These are phyloP conservation scores for Heloderma charlesbogerti DNA, from an alignment of 2,113 vertebrate genomes.

Conservation along the genomic window DNA sequence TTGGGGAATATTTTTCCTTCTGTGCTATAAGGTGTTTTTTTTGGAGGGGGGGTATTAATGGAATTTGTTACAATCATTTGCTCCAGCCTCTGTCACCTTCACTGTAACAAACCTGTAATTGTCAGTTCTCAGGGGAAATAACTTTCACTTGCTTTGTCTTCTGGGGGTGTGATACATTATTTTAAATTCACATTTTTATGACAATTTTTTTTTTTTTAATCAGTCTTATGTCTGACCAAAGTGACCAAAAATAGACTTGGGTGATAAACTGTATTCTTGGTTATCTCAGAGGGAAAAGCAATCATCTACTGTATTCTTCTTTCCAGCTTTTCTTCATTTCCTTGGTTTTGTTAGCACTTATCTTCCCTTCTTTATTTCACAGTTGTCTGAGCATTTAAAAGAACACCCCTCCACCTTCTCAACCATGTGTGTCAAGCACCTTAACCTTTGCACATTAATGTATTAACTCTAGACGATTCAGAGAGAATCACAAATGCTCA, in stretches of 20 bases:
- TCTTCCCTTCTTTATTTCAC: conserved; percentile 61
- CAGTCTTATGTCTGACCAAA: conserved; percentile 53
- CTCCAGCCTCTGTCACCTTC: background rate
- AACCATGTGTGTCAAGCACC: conserved; percentile 2
- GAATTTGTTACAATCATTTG: conserved; percentile 12
- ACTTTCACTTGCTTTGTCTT: conserved; percentile 64
- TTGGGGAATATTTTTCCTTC: conserved; percentile 10
- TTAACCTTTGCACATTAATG: conserved; percentile 20
- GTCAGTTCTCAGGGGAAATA: conserved; percentile 6
- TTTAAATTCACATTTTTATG: conserved; percentile 54
- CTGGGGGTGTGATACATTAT: conserved; percentile 45
- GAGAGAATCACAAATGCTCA: background rate
- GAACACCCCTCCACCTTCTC: background rate
- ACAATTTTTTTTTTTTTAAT: conserved; percentile 25
- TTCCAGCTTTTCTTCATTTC: conserved; percentile 26
- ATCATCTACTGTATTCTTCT: conserved; percentile 58
- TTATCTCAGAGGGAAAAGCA: conserved; percentile 63
- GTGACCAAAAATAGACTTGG: conserved; percentile 52
- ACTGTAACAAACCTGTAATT: conserved; percentile 45
- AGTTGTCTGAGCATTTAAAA: conserved; percentile 42
- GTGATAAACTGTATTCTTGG: conserved; percentile 33
- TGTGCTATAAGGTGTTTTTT: background rate
- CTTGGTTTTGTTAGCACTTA: conserved; percentile 50
- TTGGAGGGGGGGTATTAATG: background rate
- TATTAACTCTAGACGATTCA: background rate